Conservation (phyloP, 2,113 vertebrate species). For the Ciconia maguari region DNA sequence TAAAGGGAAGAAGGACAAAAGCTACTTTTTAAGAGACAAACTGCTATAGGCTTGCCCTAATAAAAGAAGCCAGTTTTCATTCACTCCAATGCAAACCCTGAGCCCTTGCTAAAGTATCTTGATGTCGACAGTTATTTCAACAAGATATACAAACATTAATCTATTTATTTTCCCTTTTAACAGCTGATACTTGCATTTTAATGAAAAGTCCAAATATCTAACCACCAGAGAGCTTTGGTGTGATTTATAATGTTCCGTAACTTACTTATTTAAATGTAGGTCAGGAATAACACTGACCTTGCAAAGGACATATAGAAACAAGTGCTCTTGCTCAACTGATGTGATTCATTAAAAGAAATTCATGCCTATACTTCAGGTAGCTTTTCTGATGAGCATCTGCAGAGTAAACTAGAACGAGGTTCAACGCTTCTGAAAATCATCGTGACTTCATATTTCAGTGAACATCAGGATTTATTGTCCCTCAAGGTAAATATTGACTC, state of each 20-base stretch:
- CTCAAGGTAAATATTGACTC: constrained; percentile 68
- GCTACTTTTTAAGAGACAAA: not conserved
- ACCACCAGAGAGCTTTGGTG: not conserved
- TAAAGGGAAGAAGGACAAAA: not conserved
- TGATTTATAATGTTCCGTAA: not conserved
- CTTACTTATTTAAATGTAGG: not conserved
- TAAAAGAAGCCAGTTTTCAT: not conserved
- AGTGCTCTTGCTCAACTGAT: not conserved
- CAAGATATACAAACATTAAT: not conserved
- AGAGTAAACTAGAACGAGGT: not conserved
- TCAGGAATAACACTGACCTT: not conserved
- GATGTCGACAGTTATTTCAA: not conserved
- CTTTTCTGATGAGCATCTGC: not conserved
- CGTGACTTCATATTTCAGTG: constrained; percentile 60
- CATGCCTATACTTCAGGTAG: not conserved
- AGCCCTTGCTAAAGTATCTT: not conserved
- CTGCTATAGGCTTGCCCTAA: not conserved
- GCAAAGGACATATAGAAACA: not conserved
- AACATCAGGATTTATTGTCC: constrained; percentile 62
- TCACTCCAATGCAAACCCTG: not conserved
- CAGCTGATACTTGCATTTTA: not conserved
- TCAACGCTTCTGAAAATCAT: constrained; percentile 40
- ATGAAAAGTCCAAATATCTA: not conserved
- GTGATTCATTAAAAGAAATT: not conserved
- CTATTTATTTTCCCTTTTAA: not conserved